phyloP scores from a whole-genome alignment of 2,797 vertebrate species.

The Enteromius trimaculatus region DNA sequence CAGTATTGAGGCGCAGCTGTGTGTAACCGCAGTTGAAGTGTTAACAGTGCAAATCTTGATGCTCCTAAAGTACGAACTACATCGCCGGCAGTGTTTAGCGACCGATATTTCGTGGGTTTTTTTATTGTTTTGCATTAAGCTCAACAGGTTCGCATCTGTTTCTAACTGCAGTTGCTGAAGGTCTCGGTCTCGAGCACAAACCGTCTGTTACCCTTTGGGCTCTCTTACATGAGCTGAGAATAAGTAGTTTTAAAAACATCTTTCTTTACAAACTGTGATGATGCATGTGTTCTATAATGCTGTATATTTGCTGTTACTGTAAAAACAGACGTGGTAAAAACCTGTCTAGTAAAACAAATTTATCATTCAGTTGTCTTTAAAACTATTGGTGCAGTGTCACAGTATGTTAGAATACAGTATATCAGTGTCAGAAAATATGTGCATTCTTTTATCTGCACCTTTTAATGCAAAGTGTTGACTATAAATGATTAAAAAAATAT shows the following conservation, averaged over 20 bases:
- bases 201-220: neutral
- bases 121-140: conserved; percentile 21
- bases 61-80: neutral
- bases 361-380: neutral
- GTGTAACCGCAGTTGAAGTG: neutral
- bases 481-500: neutral
- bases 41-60: neutral
- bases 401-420: neutral
- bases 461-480: neutral
- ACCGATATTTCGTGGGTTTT: conserved; percentile 9
- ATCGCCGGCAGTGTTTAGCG: neutral
- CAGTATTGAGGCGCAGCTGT: neutral
- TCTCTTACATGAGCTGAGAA: neutral
- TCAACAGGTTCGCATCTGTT: conserved; percentile 53
- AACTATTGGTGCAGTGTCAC: neutral
- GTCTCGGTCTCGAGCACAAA: conserved; percentile 3
- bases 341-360: neutral
- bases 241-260: conserved; percentile 10
- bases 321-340: neutral
- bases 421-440: neutral
- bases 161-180: conserved; percentile 16
- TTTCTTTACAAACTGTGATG: conserved; percentile 2
- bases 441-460: neutral
- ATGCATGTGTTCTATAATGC: conserved; percentile 5
- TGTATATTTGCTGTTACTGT: neutral